Evolutionary conservation across 2,888 invertebrate species (phyloP).

Genomic region (Sipunculus nudus): DNA sequence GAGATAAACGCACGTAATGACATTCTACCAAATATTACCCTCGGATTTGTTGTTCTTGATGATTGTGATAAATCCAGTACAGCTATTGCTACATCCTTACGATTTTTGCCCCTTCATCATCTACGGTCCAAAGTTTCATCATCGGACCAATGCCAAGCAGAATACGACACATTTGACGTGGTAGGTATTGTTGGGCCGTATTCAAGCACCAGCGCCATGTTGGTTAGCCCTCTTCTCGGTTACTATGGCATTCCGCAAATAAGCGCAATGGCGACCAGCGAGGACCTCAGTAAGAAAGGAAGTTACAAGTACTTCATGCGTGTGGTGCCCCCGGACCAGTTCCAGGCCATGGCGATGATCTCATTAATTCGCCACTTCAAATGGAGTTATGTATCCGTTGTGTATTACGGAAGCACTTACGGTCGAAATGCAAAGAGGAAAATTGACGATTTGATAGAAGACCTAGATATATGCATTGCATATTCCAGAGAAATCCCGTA

Average conservation of each 20-base stretch:
- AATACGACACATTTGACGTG: no score
- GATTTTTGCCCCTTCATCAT: no score
- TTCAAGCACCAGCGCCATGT: slow-evolving; percentile 16
- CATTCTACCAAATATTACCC: slow-evolving; percentile 42
- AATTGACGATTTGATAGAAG: slow-evolving; percentile 2
- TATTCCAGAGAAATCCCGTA: neutral
- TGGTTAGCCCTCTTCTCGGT: slow-evolving; percentile 26
- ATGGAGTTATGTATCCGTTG: slow-evolving; percentile 81
- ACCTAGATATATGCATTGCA: slow-evolving; percentile 16
- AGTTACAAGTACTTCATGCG: slow-evolving; percentile 50
- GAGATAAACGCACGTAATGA: slow-evolving; percentile 35
- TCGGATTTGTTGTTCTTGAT: slow-evolving; percentile 45
- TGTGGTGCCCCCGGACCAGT: slow-evolving; percentile 50
- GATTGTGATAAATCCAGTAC: slow-evolving; percentile 43
- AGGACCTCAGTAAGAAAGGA: slow-evolving; percentile 50
- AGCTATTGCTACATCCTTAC: slow-evolving; percentile 37
- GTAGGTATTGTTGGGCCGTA: slow-evolving; percentile 24
- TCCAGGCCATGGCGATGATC: slow-evolving; percentile 46
- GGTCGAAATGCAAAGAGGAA: slow-evolving; percentile 46
- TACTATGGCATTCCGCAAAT: slow-evolving; percentile 71
- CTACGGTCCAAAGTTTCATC: no score
- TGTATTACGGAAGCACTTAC: slow-evolving; percentile 75
- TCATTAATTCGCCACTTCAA: slow-evolving; percentile 64
- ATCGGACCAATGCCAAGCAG: no score
- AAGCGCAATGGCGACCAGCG: slow-evolving; percentile 49